Conservation (phyloP, 2,888 invertebrate genomes). For the Bembecia ichneumoniformis region DNA sequence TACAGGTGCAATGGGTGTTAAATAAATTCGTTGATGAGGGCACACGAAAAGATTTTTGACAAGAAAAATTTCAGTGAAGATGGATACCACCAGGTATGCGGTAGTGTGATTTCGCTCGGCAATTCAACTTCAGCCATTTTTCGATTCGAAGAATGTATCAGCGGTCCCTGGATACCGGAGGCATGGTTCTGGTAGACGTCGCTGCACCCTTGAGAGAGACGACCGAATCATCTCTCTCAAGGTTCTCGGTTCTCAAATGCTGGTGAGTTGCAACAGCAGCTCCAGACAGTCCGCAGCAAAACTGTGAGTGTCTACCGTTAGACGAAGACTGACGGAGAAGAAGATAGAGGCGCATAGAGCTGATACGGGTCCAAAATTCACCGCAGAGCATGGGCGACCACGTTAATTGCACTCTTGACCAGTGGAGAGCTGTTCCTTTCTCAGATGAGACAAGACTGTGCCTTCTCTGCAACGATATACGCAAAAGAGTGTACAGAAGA, state of each 20-base stretch:
- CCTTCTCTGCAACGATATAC: conserved; percentile 11
- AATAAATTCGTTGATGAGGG: too few relatives aligned
- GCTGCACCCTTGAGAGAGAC: not conserved
- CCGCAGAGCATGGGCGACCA: conserved; percentile 10
- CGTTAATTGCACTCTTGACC: conserved; percentile 7
- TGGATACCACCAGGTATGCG: conserved; percentile 10
- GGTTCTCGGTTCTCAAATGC: conserved; percentile 10
- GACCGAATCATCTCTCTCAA: conserved; percentile 5
- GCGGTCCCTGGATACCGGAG: too few relatives aligned
- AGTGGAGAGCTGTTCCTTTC: conserved; percentile 8
- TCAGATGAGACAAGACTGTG: conserved; percentile 9
- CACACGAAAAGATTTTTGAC: too few relatives aligned
- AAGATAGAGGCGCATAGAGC: too few relatives aligned
- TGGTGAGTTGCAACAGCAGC: conserved; percentile 11
- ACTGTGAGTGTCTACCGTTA: conserved; percentile 5
- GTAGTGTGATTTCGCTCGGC: conserved; percentile 10
- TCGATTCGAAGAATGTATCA: conserved; percentile 5
- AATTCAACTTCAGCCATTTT: conserved; percentile 7
- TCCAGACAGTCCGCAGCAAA: conserved; percentile 7
- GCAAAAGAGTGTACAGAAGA: conserved; percentile 12
- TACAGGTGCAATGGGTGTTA: too few relatives aligned
- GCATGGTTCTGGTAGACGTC: too few relatives aligned
- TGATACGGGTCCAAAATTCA: conserved; percentile 6
- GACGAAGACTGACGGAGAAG: too few relatives aligned
- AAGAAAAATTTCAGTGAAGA: too few relatives aligned